Evolutionary conservation across 2,113 vertebrate species (phyloP).

Genomic region (Oreochromis niloticus): DNA sequence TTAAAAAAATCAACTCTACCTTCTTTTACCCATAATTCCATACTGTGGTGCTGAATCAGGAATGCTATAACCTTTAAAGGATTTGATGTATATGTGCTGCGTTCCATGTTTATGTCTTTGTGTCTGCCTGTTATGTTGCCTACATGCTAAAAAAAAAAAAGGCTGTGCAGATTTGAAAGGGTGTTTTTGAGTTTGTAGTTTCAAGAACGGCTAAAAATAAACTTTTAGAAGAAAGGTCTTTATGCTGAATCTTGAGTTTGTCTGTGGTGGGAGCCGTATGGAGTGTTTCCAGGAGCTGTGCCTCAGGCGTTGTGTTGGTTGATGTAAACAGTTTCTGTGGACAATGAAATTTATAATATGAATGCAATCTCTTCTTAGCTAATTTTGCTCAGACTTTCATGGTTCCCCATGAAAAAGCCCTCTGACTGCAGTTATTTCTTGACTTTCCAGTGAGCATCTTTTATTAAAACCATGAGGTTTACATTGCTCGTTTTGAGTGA

Average conservation of each 20-base stretch:
- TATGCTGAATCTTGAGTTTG: not conserved
- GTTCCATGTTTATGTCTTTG: not conserved
- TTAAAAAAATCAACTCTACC: not conserved
- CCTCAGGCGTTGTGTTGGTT: not conserved
- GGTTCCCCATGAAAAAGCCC: not conserved
- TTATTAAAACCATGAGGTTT: not conserved
- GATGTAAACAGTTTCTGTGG: not conserved
- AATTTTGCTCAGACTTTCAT: not conserved
- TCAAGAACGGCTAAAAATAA: not conserved
- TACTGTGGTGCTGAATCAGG: not conserved
- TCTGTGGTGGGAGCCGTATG: not conserved
- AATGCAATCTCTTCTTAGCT: not conserved
- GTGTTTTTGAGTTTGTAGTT: not conserved
- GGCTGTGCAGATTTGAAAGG: not conserved
- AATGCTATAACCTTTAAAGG: not conserved
- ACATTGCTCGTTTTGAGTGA: not conserved
- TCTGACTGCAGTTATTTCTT: not conserved
- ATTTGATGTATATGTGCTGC: not conserved
- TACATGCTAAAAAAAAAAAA: not conserved
- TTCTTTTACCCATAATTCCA: not conserved
- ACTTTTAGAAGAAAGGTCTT: not conserved
- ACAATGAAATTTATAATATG: not conserved
- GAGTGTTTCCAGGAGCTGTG: not conserved
- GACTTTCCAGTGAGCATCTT: not conserved
- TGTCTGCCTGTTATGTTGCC: not conserved